A percentile compares a stretch with the other conserved stretches of the same genome.
These are phyloP conservation scores for Thysanoteuthis rhombus DNA, from an alignment of 2,888 invertebrate genomes.

Conservation along the genomic window DNA sequence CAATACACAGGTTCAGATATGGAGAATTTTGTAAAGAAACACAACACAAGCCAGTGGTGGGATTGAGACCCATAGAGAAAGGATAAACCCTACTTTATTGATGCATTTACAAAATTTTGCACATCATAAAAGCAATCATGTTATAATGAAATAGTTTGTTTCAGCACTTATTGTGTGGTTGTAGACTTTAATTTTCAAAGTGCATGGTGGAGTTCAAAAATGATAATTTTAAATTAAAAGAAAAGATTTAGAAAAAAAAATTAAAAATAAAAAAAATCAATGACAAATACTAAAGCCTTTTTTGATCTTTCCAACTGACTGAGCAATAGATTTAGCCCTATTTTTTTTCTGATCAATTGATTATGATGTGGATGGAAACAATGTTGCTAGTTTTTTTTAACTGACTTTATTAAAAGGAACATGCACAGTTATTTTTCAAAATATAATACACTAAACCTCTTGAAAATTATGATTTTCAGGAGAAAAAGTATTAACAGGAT, in stretches of 20 bases:
- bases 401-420: neutral
- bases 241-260: too few relatives aligned
- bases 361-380: too few relatives aligned
- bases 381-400: neutral
- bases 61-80: neutral
- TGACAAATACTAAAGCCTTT: too few relatives aligned
- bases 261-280: too few relatives aligned
- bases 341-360: too few relatives aligned
- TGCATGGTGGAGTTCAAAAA: neutral
- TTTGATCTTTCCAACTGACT: too few relatives aligned
- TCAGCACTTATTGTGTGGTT: too few relatives aligned
- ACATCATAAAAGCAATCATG: neutral
- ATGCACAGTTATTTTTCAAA: neutral
- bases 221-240: neutral
- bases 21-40: neutral
- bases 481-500: neutral
- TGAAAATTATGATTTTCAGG: neutral
- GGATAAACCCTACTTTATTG: constrained; percentile 13
- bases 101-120: constrained; percentile 16
- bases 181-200: neutral
- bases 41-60: neutral
- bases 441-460: neutral
- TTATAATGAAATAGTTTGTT: neutral
- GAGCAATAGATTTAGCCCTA: too few relatives aligned
- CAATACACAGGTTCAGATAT: neutral